These are phyloP conservation scores for Macropodus opercularis DNA, from an alignment of 2,797 vertebrate genomes.

Conservation along the genomic window DNA sequence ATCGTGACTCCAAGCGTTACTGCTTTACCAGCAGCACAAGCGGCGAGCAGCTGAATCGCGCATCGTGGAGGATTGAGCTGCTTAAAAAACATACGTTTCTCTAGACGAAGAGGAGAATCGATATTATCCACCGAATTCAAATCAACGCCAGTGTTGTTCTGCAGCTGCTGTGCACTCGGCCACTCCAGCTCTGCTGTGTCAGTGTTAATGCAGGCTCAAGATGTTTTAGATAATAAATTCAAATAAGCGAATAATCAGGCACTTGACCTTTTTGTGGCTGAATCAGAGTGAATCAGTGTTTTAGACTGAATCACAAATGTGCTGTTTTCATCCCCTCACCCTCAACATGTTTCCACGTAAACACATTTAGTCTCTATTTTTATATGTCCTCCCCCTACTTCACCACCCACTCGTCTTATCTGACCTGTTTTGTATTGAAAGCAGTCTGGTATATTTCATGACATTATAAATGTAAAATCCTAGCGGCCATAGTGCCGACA, in stretches of 20 bases:
- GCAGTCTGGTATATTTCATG: too few species aligned
- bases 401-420: conserved; percentile 1
- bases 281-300: conserved; percentile 8
- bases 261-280: conserved; percentile 13
- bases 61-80: too few species aligned
- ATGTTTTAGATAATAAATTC: conserved; percentile 4
- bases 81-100: too few species aligned
- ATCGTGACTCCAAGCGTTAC: too few species aligned
- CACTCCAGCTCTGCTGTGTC: neutral
- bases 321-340: too few species aligned
- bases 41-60: too few species aligned
- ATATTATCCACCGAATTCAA: too few species aligned
- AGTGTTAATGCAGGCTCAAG: neutral
- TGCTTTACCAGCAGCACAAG: too few species aligned
- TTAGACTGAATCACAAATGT: conserved; percentile 8
- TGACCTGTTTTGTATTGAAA: too few species aligned
- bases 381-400: neutral
- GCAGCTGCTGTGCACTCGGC: neutral
- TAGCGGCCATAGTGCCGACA: too few species aligned
- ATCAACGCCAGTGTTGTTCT: neutral
- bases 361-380: conserved; percentile 5
- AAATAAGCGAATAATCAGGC: conserved; percentile 12
- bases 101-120: too few species aligned
- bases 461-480: too few species aligned
- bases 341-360: neutral